Base-by-base conservation (phyloP, 2,113 vertebrate genomes). In the Eupsittula cactorum region DNA sequence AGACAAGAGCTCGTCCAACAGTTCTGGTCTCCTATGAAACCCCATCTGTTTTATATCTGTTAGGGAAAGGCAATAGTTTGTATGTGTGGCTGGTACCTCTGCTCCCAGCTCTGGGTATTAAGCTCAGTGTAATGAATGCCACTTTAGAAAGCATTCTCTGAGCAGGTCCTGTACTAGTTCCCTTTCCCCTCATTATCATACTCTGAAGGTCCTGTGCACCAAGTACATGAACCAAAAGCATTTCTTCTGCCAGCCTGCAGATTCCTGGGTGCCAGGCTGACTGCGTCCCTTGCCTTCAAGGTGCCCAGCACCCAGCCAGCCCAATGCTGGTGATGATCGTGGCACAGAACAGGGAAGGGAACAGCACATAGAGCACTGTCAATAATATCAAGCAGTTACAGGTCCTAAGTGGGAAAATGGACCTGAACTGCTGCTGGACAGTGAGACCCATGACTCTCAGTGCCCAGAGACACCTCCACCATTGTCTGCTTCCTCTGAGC, bases 1-100 rank as follows among this genome's bases (percentile, higher is more conserved):
- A 65, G 67, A 65, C 88, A 99, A 95, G 60, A 99, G 37, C 80
- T 99, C 98, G 64, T 99, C 98, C 88, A 98, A 81, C 80, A 99
- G 69, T 0, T 97, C 93, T 1, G 2, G 27, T 57, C 94, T 98
- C 28, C 97, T 98, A 11, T 69, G 92, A 18, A 98, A 98, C 11
- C 98, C 98, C 49, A 98, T 57, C 83, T 95, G 88, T 83, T 98
- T 97, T 86, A 99, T 95, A 85, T 99, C 99, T 99, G 93, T 53
- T 69, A 39, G 76, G 91, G 55, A 39, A 50, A 92, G 73, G 76
- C 41, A 55, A 29, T 4, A 27, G 39, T 76, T 29, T 90, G 60
- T 10, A 67, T 13, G 11, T 55, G 39, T 39, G 31, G 71, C 8
- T 2, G 0, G 19, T 5, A 70, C 2, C 13, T 25, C 29, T 46